Evolutionary conservation across 2,797 vertebrate genomes (phyloP), one percentile per base, ranked within the genome.

Genomic region (Diceros bicornis): DNA sequence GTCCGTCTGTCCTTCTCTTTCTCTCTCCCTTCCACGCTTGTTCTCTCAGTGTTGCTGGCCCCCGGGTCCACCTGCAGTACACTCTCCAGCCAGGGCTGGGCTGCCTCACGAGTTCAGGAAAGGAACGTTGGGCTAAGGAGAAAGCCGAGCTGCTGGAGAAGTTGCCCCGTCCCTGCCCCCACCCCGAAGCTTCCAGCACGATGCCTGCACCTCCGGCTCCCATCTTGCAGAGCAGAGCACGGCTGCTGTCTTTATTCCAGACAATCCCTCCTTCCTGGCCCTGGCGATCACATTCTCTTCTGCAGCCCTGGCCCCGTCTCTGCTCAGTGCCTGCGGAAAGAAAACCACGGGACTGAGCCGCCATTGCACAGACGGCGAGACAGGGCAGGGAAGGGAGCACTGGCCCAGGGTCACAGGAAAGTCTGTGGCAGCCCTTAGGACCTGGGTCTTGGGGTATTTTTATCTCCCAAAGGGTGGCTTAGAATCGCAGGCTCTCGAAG

Each of bases 101-200:
- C 21, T 0, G 5, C 88, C 27, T 6, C n/a, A 8, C 9, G 11
- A 12, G 34, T 62, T 37, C 81, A 90, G 79, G 79, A 61, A 86
- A 90, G 75, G 37, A 17, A 7, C 1, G 10, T 14, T 0, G 10
- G 29, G 34, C 69, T 5, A 1, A 32, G 23, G 29, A 57, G 69
- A 64, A 78, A 61, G 41, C 62, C 12, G 3, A 6, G 13, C n/a
- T 50, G 27, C 57, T 12, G 13, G 29, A 34, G 72, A 44, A 66
- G 74, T 50, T 20, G 11, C 25, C 32, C 52, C 66, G 16, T 4
- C 37, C 55, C 52, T 2, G 16, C 17, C 21, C 12, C 32, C 8
- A 32, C 21, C 5, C 27, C 2, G n/a, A 59, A 50, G 74, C 41
- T 17, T 0, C 50, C 11, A n/a, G 47, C 0, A 0, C 0, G 0